Base-by-base conservation (phyloP, 2,113 vertebrate genomes). In the Scomber colias region DNA sequence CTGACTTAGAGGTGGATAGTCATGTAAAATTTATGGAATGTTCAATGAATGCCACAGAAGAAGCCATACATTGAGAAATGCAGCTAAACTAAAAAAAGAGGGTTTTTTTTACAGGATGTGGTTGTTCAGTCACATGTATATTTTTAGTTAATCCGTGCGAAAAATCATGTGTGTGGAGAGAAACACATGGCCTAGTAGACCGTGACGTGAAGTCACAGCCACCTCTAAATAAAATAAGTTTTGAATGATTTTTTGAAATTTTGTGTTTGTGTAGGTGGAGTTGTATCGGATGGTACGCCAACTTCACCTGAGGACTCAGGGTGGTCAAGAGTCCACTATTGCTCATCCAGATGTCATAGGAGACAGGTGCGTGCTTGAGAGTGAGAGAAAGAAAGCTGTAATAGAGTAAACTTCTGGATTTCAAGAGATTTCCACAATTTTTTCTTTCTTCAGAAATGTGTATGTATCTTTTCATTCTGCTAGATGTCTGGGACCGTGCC, bases 201-300 rank as follows among this genome's bases (percentile, higher is more conserved):
- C 9, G 35, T 7, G 54, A 5, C 30, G 40, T 14, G 27, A 79
- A 69, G 53, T 5, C 7, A 55, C 14, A 50, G 10, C 8, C 10
- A 55, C 48, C 5, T 21, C 17, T 49, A n/a, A 17, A 4, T 49
- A 21, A 1, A 40, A 40, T 7, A 10, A 14, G 56, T 19, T 69
- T 31, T 17, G 10, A n/a, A 21, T n/a, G 0, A 9, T 31, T 45
- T 75, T 49, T 53, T 19, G 7, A 21, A 35, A 64, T 71, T 17
- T 74, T 71, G 48, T 74, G 19, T 79, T 19, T 60, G 5, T 77
- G 27, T 60, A 97, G 96, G 87, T 92, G 70, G 94, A 95, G 75
- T 90, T 97, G 67, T 97, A 97, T 79, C 91, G 85, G n/a, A 94
- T 97, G 93, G 95, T 96, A 63, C 93, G 73, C 8, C 95, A 96